A percentile compares a stretch with the other conserved stretches of the same genome.
Evolutionary conservation across 2,888 invertebrate species (phyloP).

Genomic region (Pristionchus entomophagus): DNA sequence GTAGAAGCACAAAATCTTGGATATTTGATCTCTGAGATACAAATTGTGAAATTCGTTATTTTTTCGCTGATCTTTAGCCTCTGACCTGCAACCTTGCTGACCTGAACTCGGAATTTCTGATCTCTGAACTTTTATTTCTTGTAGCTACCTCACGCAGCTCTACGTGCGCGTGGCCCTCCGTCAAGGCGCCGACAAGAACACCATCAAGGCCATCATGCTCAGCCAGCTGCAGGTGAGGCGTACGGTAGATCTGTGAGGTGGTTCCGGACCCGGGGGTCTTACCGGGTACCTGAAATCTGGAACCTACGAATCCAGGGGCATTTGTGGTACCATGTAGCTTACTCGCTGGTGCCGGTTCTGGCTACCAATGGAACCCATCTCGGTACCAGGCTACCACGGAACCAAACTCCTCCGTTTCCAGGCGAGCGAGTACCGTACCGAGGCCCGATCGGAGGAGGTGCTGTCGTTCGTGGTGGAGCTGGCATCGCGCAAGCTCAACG

Average conservation of each 20-base stretch:
- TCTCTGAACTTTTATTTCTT: not conserved
- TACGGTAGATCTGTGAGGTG: too few species aligned
- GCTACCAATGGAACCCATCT: too few species aligned
- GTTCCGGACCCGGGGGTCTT: too few species aligned
- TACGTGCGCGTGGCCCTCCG: constrained; percentile 14
- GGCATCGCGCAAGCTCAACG: constrained; percentile 19
- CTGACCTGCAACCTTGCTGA: too few species aligned
- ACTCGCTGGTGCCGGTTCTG: too few species aligned
- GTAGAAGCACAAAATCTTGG: too few species aligned
- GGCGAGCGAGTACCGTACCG: constrained; percentile 8
- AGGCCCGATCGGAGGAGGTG: constrained; percentile 33
- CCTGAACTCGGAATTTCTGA: not conserved
- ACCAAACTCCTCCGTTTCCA: not conserved
- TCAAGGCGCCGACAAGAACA: not conserved
- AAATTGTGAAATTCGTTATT: too few species aligned
- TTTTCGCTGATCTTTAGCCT: too few species aligned
- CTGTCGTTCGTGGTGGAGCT: constrained; percentile 26
- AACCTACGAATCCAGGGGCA: too few species aligned
- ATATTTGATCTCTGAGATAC: too few species aligned
- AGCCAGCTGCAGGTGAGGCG: constrained; percentile 20
- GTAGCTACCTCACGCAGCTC: constrained; percentile 25
- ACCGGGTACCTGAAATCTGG: too few species aligned
- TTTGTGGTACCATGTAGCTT: too few species aligned
- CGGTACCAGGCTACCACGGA: not conserved
- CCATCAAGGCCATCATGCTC: constrained; percentile 13